phyloP scores from a whole-genome alignment of 37 sponge, comb jelly and placozoan species.

The Tethya wilhelma region DNA sequence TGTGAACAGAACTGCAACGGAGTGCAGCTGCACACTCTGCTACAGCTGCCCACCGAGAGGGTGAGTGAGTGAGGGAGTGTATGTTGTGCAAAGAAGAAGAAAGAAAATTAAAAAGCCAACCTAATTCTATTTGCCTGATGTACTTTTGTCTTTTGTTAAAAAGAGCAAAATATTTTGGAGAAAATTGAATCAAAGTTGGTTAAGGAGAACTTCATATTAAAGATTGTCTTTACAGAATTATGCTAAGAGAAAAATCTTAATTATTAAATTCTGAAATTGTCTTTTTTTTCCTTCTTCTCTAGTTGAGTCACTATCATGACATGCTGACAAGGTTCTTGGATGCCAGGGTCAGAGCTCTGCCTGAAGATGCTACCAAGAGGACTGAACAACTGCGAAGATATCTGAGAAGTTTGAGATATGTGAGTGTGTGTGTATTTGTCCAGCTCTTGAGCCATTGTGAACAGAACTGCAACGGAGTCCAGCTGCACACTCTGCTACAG shows the following conservation, averaged over 20 bases:
- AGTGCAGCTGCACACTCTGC: conserved; percentile 28
- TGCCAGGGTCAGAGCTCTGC: conserved; percentile 21
- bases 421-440: conserved; percentile 31
- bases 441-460: conserved; percentile 58
- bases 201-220: too few species aligned
- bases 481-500: conserved; percentile 34
- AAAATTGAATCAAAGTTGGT: too few species aligned
- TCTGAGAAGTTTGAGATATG: conserved; percentile 49
- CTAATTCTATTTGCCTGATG: too few species aligned
- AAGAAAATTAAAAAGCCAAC: neutral
- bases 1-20: conserved; percentile 57
- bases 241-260: too few species aligned
- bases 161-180: too few species aligned
- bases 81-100: neutral
- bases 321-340: conserved; percentile 46
- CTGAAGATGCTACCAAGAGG: conserved; percentile 41
- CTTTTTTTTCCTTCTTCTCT: neutral
- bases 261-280: too few species aligned
- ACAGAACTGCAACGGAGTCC: conserved; percentile 40
- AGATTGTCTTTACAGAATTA: too few species aligned
- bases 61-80: conserved; percentile 33
- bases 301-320: conserved; percentile 40
- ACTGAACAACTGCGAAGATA: conserved; percentile 39
- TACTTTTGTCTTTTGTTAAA: too few species aligned
- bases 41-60: conserved; percentile 55